Percentiles rank a stretch among this genome's conserved stretches.
These are phyloP conservation scores for Cybosia mesomella DNA, from an alignment of 2,888 invertebrate species.

Conservation along the genomic window DNA sequence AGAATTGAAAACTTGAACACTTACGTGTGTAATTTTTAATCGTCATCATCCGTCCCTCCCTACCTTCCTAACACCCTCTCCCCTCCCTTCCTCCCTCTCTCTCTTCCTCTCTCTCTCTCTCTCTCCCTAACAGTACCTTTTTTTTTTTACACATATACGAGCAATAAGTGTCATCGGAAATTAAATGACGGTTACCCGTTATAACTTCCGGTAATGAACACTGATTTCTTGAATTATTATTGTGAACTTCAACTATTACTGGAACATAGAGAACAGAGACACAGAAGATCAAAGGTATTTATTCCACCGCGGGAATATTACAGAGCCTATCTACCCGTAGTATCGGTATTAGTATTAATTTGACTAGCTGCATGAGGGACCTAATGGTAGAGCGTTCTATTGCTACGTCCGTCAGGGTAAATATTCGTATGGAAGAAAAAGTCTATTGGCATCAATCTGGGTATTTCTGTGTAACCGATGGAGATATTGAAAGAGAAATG, in stretches of 20 bases:
- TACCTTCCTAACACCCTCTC: too few species aligned
- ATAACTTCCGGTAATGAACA: not conserved
- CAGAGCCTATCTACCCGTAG: not conserved
- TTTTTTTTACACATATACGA: too few species aligned
- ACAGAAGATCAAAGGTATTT: not conserved
- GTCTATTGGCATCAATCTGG: too few species aligned
- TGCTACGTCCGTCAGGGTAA: not conserved
- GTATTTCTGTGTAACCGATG: too few species aligned
- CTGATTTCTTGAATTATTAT: not conserved
- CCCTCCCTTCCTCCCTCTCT: too few species aligned
- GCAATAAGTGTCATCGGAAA: too few species aligned
- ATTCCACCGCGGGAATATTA: not conserved
- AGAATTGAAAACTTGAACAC: too few species aligned
- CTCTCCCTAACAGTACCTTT: too few species aligned
- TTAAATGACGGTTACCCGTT: not conserved
- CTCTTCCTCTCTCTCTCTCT: too few species aligned
- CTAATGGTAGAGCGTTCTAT: not conserved
- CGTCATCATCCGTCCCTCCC: too few species aligned
- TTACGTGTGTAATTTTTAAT: too few species aligned
- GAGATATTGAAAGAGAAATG: too few species aligned
- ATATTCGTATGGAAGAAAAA: not conserved
- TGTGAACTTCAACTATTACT: not conserved
- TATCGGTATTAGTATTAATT: not conserved
- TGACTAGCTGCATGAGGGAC: not conserved
- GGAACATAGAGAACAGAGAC: not conserved